Conservation (phyloP, 2,113 vertebrate species). For the Eolophus roseicapilla region DNA sequence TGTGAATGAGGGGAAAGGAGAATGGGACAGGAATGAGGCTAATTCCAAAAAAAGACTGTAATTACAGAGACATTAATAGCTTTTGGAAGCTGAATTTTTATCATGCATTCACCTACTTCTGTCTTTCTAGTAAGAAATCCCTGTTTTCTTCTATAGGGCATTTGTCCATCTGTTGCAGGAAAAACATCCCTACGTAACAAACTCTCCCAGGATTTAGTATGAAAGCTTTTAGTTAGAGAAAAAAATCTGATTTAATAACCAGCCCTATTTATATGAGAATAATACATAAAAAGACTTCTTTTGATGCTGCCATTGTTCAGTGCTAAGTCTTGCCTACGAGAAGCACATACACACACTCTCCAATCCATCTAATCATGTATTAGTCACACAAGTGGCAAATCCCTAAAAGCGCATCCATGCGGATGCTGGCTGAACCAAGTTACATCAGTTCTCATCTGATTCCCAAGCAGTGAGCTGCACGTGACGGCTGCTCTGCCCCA, state of each 20-base stretch:
- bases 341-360: not conserved
- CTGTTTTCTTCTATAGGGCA: not conserved
- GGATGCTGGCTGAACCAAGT: not conserved
- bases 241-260: not conserved
- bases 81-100: not conserved
- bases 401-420: not conserved
- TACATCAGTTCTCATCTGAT: constrained; percentile 15
- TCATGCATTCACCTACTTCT: constrained; percentile 26
- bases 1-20: not conserved
- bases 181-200: not conserved
- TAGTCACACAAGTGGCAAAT: constrained; percentile 30
- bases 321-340: not conserved
- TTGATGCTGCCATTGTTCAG: not conserved
- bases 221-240: not conserved
- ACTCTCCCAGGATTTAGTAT: not conserved
- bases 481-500: not conserved
- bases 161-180: not conserved
- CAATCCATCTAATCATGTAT: not conserved
- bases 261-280: not conserved
- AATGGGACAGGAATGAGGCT: not conserved
- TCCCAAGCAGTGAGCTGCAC: constrained; percentile 6
- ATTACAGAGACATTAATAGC: constrained; percentile 26
- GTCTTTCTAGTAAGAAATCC: not conserved
- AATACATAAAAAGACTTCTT: not conserved
- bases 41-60: constrained; percentile 15